phyloP scores from a whole-genome alignment of 1,140 invertebrate genomes.

The Eupristina koningsbergeri region DNA sequence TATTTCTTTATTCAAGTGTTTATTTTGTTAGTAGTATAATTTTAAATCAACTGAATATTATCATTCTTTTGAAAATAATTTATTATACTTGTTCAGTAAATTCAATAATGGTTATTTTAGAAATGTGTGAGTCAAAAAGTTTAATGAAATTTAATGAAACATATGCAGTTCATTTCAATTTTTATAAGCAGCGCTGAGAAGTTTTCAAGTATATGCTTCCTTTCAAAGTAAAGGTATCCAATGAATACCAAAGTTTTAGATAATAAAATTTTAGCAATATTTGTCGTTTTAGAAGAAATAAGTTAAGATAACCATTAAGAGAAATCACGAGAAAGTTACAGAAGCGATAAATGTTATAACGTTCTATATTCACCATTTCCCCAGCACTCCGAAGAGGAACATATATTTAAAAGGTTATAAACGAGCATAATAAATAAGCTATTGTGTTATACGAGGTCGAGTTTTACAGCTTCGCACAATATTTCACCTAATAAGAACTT shows the following conservation, averaged over 20 bases:
- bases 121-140: not conserved
- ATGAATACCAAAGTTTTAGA: not conserved
- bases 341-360: not conserved
- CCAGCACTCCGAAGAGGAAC: not conserved
- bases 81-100: not conserved
- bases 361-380: not conserved
- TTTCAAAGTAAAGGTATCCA: not conserved
- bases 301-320: not conserved
- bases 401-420: constrained; percentile 1
- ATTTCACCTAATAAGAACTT: not conserved
- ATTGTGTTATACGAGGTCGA: not conserved
- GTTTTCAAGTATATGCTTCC: not conserved
- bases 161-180: too few relatives aligned
- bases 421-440: constrained; percentile 4
- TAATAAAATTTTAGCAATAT: not conserved
- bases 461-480: not conserved
- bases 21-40: too few relatives aligned
- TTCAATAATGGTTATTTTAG: not conserved
- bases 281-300: not conserved
- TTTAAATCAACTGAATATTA: too few relatives aligned
- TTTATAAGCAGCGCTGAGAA: not conserved
- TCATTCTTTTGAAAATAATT: too few relatives aligned
- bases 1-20: too few relatives aligned
- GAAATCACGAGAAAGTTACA: not conserved
- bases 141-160: not conserved